phyloP scores from a whole-genome alignment of 2,888 invertebrate genomes.

The Epinotia demarniana region DNA sequence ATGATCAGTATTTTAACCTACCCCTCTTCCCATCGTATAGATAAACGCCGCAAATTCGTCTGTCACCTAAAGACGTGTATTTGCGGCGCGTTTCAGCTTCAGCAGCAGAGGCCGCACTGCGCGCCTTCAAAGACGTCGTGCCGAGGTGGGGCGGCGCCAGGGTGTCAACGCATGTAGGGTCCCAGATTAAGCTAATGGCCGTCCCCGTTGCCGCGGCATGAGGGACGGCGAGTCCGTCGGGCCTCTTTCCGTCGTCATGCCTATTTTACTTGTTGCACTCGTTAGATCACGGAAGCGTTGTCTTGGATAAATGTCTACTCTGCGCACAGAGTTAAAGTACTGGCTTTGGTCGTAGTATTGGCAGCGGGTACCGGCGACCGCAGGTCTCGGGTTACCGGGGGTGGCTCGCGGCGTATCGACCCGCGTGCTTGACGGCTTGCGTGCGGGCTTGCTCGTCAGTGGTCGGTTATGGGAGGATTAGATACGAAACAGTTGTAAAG shows the following conservation, averaged over 20 bases:
- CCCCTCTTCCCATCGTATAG: not conserved
- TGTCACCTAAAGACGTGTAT: too few species aligned
- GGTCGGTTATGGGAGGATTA: not conserved
- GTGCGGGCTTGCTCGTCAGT: not conserved
- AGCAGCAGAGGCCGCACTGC: too few species aligned
- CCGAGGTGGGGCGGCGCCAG: too few species aligned
- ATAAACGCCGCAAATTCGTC: too few species aligned
- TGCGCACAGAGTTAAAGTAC: not conserved
- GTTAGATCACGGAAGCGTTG: not conserved
- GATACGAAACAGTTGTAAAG: not conserved
- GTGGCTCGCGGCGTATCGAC: conserved; percentile 24
- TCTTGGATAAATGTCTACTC: not conserved
- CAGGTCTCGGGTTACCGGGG: conserved; percentile 26
- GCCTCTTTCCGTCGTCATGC: too few species aligned
- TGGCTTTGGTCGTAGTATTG: not conserved
- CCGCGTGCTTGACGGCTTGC: conserved; percentile 4
- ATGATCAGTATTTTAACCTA: not conserved
- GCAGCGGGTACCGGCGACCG: conserved; percentile 12
- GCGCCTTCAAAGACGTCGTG: too few species aligned
- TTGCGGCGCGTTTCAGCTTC: too few species aligned
- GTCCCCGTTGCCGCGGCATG: too few species aligned
- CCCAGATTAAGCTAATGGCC: too few species aligned
- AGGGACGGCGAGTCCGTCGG: too few species aligned
- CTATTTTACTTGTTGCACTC: too few species aligned
- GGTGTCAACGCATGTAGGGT: too few species aligned